A percentile compares a stretch with the other conserved stretches of the same genome.
phyloP scores from a whole-genome alignment of 2,888 invertebrate genomes.

The Mesoligia furuncula region DNA sequence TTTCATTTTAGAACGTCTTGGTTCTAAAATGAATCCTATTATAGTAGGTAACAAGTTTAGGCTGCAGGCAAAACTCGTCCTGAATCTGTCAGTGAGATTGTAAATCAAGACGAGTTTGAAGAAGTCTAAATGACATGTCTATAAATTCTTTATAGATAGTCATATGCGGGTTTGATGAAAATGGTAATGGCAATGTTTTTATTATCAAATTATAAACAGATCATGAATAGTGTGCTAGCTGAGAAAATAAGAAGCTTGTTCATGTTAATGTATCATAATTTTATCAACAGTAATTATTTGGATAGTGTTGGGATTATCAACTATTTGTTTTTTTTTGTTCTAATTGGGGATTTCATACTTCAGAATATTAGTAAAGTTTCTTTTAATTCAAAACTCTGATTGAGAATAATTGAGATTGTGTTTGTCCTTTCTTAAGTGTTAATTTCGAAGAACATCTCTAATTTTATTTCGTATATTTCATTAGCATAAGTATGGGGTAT shows the following conservation, averaged over 20 bases:
- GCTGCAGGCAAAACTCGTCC: constrained; percentile 24
- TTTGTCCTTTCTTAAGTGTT: neutral
- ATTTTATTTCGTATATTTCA: neutral
- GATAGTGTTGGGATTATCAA: neutral
- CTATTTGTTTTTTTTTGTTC: neutral
- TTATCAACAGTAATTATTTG: constrained; percentile 13
- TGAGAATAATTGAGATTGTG: neutral
- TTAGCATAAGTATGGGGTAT: constrained; percentile 21
- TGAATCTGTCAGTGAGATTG: constrained; percentile 48
- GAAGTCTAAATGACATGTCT: constrained; percentile 18
- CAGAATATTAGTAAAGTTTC: neutral
- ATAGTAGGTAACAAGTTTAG: constrained; percentile 25
- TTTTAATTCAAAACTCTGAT: constrained; percentile 1
- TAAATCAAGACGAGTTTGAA: constrained; percentile 39
- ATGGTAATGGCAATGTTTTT: constrained; percentile 24
- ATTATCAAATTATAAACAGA: constrained; percentile 46
- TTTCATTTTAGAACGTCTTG: constrained; percentile 1
- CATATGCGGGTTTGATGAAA: constrained; percentile 33
- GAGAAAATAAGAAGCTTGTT: constrained; percentile 61
- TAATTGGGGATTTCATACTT: neutral
- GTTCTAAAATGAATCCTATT: neutral
- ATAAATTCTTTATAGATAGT: constrained; percentile 41
- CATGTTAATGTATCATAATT: constrained; percentile 49
- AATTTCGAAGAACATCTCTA: neutral
- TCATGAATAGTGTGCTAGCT: constrained; percentile 54